These are phyloP conservation scores for Drosophila neocordata DNA, from an alignment of 1,140 invertebrate genomes.

Conservation along the genomic window DNA sequence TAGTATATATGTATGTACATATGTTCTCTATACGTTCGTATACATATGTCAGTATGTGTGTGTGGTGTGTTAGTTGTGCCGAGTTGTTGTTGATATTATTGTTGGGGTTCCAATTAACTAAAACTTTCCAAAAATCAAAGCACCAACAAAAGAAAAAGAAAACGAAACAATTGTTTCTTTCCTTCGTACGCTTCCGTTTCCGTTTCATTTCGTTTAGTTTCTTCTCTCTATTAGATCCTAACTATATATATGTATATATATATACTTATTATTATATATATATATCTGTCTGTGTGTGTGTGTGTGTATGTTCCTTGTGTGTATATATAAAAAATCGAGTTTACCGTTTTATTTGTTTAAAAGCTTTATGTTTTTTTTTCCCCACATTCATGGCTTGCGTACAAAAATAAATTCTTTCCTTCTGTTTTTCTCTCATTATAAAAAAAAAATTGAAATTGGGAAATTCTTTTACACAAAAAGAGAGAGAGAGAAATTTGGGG, in stretches of 20 bases:
- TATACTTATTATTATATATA: neutral
- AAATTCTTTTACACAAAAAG: neutral
- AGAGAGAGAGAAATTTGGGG: neutral
- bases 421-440: neutral
- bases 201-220: neutral
- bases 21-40: neutral
- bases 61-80: constrained; percentile 3
- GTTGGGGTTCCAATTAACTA: neutral
- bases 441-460: neutral
- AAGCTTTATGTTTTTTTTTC: constrained; percentile 14
- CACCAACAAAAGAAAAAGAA: constrained; percentile 28
- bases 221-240: constrained; percentile 14
- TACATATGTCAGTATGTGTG: neutral
- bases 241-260: constrained; percentile 19
- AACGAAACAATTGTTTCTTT: constrained; percentile 10
- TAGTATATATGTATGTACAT: neutral
- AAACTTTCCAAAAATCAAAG: constrained; percentile 26
- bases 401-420: constrained; percentile 8
- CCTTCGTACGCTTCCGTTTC: neutral
- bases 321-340: constrained; percentile 36
- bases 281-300: constrained; percentile 15
- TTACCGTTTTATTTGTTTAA: constrained; percentile 21
- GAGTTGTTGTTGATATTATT: neutral
- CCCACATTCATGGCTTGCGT: neutral
- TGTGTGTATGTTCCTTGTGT: neutral